phyloP scores from a whole-genome alignment of 2,797 vertebrate genomes.

The Sparus aurata region DNA sequence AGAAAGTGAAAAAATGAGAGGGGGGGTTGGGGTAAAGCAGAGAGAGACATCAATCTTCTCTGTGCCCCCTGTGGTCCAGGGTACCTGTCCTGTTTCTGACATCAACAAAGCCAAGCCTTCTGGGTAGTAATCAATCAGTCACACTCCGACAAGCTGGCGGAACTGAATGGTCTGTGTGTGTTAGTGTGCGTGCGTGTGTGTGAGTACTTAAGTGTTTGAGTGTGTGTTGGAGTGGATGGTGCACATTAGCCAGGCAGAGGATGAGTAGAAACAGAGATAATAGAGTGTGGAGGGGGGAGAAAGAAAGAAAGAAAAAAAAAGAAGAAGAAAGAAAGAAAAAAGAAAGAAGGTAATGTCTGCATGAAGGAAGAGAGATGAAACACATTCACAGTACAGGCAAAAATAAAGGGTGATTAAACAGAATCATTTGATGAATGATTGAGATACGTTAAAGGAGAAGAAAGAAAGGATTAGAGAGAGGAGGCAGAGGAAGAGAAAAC shows the following conservation, averaged over 20 bases:
- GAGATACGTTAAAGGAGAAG: not conserved
- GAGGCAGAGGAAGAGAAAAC: not conserved
- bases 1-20: slow-evolving; percentile 18
- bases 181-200: slow-evolving; percentile 11
- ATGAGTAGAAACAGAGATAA: slow-evolving; percentile 67
- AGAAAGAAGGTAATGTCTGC: slow-evolving; percentile 28
- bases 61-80: slow-evolving; percentile 72
- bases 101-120: slow-evolving; percentile 82
- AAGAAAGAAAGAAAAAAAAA: not conserved
- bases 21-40: slow-evolving; percentile 20
- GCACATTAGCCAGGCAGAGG: slow-evolving; percentile 63
- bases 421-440: slow-evolving; percentile 8
- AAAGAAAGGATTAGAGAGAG: not conserved
- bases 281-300: slow-evolving; percentile 43
- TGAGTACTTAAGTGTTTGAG: slow-evolving; percentile 11
- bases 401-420: not conserved
- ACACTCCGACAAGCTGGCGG: slow-evolving; percentile 77
- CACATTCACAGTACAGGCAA: slow-evolving; percentile 17
- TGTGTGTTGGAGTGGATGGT: slow-evolving; percentile 48
- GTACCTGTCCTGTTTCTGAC: slow-evolving; percentile 83
- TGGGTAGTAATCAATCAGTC: slow-evolving; percentile 85
- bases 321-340: not conserved
- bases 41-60: slow-evolving; percentile 79
- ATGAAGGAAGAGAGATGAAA: slow-evolving; percentile 20
- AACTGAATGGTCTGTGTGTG: slow-evolving; percentile 69